These are phyloP conservation scores for Gnatocerus cornutus DNA, from an alignment of 2,888 invertebrate species.

Conservation along the genomic window DNA sequence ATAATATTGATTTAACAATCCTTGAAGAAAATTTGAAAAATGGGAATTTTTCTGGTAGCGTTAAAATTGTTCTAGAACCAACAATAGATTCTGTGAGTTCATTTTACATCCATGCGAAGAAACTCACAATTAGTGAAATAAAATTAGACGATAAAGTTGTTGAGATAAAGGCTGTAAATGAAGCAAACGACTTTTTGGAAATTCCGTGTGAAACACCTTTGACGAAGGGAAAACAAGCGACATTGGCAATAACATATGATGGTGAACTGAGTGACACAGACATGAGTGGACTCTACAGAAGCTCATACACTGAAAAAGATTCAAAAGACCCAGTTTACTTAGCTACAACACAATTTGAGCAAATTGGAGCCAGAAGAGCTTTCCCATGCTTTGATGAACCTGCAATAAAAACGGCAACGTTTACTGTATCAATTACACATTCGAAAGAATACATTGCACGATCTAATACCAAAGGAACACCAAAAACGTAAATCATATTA, in stretches of 20 bases:
- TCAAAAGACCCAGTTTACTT: conserved; percentile 59
- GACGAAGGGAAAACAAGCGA: background rate
- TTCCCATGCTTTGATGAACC: conserved; percentile 88
- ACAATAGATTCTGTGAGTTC: background rate
- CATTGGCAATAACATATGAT: background rate
- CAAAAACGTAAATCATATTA: too few species aligned
- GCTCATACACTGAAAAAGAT: conserved; percentile 67
- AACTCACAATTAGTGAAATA: too few species aligned
- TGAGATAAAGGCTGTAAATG: background rate
- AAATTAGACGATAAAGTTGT: too few species aligned
- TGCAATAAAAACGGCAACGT: conserved; percentile 63
- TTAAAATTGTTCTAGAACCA: background rate
- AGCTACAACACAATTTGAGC: conserved; percentile 82
- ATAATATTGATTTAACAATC: background rate
- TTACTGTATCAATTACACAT: conserved; percentile 45
- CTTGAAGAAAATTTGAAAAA: background rate
- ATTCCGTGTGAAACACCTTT: background rate
- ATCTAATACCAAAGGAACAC: background rate
- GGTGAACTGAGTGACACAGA: conserved; percentile 5
- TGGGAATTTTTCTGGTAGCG: background rate
- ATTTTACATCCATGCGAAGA: background rate
- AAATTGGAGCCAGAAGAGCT: conserved; percentile 79
- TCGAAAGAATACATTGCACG: background rate
- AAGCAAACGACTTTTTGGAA: background rate
- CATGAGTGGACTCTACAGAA: conserved; percentile 73